A percentile compares a stretch with the other conserved stretches of the same genome.
phyloP scores from a whole-genome alignment of 2,113 vertebrate genomes.

The Grantiella picta region DNA sequence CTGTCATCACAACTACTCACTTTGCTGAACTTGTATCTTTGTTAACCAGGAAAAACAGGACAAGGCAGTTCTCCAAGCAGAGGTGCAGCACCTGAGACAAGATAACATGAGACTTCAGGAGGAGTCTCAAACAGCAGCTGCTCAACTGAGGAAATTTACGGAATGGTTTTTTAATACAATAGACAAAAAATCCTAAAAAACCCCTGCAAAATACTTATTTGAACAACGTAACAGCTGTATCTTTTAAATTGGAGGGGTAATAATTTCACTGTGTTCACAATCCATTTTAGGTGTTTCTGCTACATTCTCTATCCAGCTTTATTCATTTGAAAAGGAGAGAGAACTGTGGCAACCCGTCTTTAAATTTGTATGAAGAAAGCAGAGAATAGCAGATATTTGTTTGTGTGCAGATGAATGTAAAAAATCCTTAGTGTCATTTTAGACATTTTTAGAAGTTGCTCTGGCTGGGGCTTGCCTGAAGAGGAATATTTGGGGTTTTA shows the following conservation, averaged over 20 bases:
- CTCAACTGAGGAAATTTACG: conserved; percentile 94
- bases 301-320: conserved; percentile 32
- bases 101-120: conserved; percentile 96
- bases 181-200: conserved; percentile 85
- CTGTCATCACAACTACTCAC: neutral
- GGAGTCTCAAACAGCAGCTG: conserved; percentile 90
- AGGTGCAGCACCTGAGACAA: conserved; percentile 92
- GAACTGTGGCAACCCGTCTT: neutral
- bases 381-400: conserved; percentile 48
- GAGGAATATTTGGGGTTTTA: conserved; percentile 24
- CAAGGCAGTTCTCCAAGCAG: conserved; percentile 93
- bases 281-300: conserved; percentile 59
- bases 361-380: conserved; percentile 29
- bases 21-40: neutral
- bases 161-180: conserved; percentile 96
- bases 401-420: conserved; percentile 83
- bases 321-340: conserved; percentile 37
- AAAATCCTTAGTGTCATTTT: conserved; percentile 60
- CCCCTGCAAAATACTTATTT: neutral
- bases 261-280: conserved; percentile 59
- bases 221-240: neutral
- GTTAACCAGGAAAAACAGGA: conserved; percentile 91
- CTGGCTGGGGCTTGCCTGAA: conserved; percentile 53
- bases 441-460: conserved; percentile 66
- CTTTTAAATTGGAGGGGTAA: conserved; percentile 29